Evolutionary conservation across 2,888 invertebrate genomes (phyloP).

Genomic region (Boloria euphrosyne): DNA sequence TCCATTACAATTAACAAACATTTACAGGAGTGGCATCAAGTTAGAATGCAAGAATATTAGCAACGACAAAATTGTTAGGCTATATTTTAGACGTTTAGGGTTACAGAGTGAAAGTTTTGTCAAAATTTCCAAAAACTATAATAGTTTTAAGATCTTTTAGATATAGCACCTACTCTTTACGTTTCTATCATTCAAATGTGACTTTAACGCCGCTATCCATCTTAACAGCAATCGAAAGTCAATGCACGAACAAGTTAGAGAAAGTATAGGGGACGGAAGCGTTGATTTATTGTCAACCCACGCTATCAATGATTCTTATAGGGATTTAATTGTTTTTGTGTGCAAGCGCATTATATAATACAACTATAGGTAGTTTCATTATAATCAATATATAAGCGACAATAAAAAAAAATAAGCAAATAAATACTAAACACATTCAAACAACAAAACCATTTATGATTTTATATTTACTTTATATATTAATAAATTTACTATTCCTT

Average conservation of each 20-base stretch:
- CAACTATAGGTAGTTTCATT: not conserved
- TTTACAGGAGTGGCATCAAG: not conserved
- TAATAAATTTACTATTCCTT: no score
- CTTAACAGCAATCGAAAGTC: slow-evolving; percentile 53
- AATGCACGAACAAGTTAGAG: slow-evolving; percentile 51
- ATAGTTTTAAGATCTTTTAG: no score
- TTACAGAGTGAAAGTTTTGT: no score
- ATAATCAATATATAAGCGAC: not conserved
- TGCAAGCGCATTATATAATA: slow-evolving; percentile 1
- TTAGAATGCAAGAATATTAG: no score
- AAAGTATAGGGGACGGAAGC: slow-evolving; percentile 47
- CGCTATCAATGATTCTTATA: slow-evolving; percentile 28
- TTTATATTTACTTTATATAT: no score
- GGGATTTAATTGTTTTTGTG: slow-evolving; percentile 10
- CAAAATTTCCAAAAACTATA: no score
- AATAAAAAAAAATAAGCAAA: not conserved
- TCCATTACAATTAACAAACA: slow-evolving; percentile 47
- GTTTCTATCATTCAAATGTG: not conserved
- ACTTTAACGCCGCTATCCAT: slow-evolving; percentile 45
- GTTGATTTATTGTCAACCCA: slow-evolving; percentile 39
- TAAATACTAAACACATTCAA: no score
- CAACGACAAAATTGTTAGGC: no score
- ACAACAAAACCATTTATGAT: no score
- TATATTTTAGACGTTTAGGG: no score
- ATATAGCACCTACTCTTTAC: not conserved